Evolutionary conservation across 2,888 invertebrate species (phyloP), one percentile per base, ranked within the genome.

Genomic region (Timandra comae): DNA sequence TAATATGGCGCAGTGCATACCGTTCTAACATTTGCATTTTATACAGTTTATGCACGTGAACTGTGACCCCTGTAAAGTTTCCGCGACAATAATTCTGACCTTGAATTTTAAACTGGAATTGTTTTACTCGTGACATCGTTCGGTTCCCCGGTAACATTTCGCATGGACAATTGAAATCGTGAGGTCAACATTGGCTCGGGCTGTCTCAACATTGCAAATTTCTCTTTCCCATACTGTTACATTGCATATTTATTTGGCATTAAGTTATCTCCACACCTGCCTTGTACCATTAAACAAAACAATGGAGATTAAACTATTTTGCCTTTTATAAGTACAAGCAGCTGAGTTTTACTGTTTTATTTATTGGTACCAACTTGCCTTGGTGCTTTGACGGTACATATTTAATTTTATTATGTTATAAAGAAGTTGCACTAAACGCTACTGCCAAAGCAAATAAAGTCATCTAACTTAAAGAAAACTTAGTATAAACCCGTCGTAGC

Each of bases 121-220:
- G 73, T 70, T 64, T 72, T 65, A 65, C 63, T 72, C 80, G 78
- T 76, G 82, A 80, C 80, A 80, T 75, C 77, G 79, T 76, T 81
- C 74, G 73, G 72, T 75, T 72, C 71, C 65, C 67, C 62, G 65
- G 67, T 74, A 79, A 80, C 79, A 80, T 80, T 82, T 81, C 63
- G 76, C 78, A 78, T 79, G 81, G 82, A 81, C 82, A 81, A 81
- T 82, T 79, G 82, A 77, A 84, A 81, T 78, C 84, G 84, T 84
- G 84, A 84, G 82, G 82, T 82, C 84, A 81, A 61, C 77, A 67
- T 71, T 71, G 76, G 69, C 74, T 70, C 66, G 72, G 56, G 69
- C 76, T 67, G 72, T 72, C 74, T 76, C 70, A 64, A 65, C 62
- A 67, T 67, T 70, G 76, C 76, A 71, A 79, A 79, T 81, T 80